Percentiles rank a stretch among this genome's conserved stretches.
Conservation (phyloP, 2,888 invertebrate species). For the Nomada ferruginata region DNA sequence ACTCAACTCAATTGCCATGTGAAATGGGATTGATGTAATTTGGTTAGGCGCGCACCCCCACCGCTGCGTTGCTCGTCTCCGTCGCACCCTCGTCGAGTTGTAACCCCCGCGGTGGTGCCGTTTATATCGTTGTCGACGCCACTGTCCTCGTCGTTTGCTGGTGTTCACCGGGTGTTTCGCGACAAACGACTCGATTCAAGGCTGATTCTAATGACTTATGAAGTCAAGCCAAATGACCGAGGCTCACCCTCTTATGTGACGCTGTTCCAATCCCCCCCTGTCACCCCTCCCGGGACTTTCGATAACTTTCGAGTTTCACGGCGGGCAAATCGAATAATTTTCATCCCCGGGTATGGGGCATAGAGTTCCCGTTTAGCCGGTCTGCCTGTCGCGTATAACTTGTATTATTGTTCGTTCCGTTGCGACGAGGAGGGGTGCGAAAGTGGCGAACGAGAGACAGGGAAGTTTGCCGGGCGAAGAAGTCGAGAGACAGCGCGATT, state of each 20-base stretch:
- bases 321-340: conserved; percentile 79
- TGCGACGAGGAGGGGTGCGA: conserved; percentile 36
- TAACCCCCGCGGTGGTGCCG: conserved; percentile 66
- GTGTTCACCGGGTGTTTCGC: conserved; percentile 74
- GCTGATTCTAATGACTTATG: conserved; percentile 84
- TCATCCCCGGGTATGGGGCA: conserved; percentile 50
- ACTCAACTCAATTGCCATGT: conserved; percentile 83
- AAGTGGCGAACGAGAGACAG: conserved; percentile 11
- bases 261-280: neutral
- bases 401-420: conserved; percentile 53
- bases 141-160: conserved; percentile 37
- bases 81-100: conserved; percentile 48
- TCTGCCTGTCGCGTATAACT: conserved; percentile 61
- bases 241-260: conserved; percentile 54
- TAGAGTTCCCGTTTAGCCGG: conserved; percentile 53
- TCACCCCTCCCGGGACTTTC: conserved; percentile 55
- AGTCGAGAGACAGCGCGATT: conserved; percentile 55
- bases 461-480: conserved; percentile 37
- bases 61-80: conserved; percentile 39
- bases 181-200: conserved; percentile 76
- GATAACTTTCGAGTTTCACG: conserved; percentile 72
- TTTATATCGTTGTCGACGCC: conserved; percentile 64
- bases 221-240: conserved; percentile 84
- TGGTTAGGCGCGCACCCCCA: conserved; percentile 75
- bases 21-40: conserved; percentile 84